Evolutionary conservation across 2,797 vertebrate species (phyloP), one percentile per base, ranked within the genome.

Genomic region (Takifugu ocellatus): DNA sequence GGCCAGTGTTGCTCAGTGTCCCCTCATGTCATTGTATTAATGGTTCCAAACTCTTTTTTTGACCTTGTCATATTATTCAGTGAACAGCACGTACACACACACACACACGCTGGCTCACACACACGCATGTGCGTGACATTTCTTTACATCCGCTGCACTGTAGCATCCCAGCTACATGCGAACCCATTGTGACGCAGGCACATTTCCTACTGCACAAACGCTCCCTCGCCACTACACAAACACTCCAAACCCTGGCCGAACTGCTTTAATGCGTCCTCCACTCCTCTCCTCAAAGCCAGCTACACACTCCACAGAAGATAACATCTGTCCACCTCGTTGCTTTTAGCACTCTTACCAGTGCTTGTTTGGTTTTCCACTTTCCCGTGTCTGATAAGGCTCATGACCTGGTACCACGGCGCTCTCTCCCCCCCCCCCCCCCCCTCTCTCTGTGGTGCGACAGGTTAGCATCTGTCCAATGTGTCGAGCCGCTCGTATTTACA

Each of bases 291-390:
- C 62, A 70, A 59, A 72, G 64, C 53, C 31, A 44, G 67, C 59
- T 27, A 70, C 68, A 61, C 69, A 59, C 70, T 56, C 17, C 5
- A 5, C 43, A 44, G 58, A 49, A 25, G 76, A 82, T 74, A 75
- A 48, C 68, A 74, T 82, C 66, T 45, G 67, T 62, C 53, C 54
- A 61, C 65, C 59, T 70, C 66, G 26, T 62, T 78, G 76, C 74
- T 68, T 75, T 61, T 66, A 71, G 70, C 68, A 56, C 63, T 77
- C 53, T 66, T 70, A 61, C 61, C 59, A 51, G 61, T 78, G 74
- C 74, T 75, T 79, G 73, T 84, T 83, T 85, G 54, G 56, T 77
- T 78, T 79, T 27, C 68, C 68, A 66, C 64, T 61, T 84, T 80
- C 67, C 74, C 63, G 64, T 59, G 43, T 69, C 49, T 36, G 82